Base-by-base conservation (phyloP, 92 coral and sea anemone genomes). In the Heliopora coerulea region DNA sequence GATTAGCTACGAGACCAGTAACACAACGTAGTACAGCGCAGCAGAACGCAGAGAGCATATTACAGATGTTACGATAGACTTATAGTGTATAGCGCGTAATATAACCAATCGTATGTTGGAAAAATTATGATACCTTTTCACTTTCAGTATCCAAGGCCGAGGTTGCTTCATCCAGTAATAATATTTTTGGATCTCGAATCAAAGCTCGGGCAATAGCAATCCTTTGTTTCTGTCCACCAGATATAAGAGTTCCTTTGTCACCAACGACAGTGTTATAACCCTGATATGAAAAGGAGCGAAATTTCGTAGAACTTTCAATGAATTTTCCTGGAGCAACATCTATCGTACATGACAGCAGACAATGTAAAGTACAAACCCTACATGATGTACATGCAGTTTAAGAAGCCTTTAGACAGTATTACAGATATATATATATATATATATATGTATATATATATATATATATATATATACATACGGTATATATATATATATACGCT, bases 151-250 rank as follows among this genome's bases (percentile, higher is more conserved):
- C 96, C 65, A 90, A 79, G 31, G 96, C 96, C 11, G 96, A 90
- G 17, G 96, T 90, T 9, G 96, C 96, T 66, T 91, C 97, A 57
- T 91, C 97, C 32, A 91, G 97, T 21, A 91, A 87, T n/a, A 91
- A 69, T 57, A 91, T 84, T 63, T 73, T 88, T 30, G 97, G 97
- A 59, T 91, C 83, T 25, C 91, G 86, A 58, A 91, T 37, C 60
- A 91, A 83, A 23, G 97, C 97, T 54, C 97, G 75, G 14, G 97
- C 97, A 49, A 91, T 91, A 54, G 97, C 95, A 59, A 91, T 80
- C 63, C 97, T 84, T 64, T 91, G 97, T 65, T 91, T 91, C 68
- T 91, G 97, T 46, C 97, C 97, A 23, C 97, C 97, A 30, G 80
- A 89, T 25, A 89, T 89, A 34, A 86, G 74, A 40, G 96, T 89